Percentiles rank a stretch among this genome's conserved stretches.
Evolutionary conservation across 2,113 vertebrate genomes (phyloP).

Genomic region (Alectura lathami): DNA sequence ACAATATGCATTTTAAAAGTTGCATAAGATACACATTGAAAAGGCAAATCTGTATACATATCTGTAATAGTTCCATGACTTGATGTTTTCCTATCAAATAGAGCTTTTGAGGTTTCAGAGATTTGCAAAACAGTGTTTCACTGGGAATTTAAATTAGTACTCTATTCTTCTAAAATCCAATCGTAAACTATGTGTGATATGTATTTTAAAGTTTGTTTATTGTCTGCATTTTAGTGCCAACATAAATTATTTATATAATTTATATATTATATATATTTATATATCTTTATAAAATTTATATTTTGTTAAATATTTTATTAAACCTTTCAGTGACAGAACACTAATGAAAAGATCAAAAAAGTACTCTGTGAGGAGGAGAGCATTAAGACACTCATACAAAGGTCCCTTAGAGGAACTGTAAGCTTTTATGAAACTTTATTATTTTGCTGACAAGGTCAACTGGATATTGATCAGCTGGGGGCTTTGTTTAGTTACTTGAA

Average conservation of each 20-base stretch:
- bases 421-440: slow-evolving; percentile 77
- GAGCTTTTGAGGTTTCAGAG: neutral
- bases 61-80: neutral
- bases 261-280: neutral
- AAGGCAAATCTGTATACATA: neutral
- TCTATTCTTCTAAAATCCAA: neutral
- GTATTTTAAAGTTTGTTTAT: neutral
- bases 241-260: neutral
- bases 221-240: neutral
- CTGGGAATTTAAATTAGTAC: neutral
- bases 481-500: slow-evolving; percentile 45
- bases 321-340: slow-evolving; percentile 50
- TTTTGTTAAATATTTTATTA: neutral
- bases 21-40: neutral
- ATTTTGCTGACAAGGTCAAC: slow-evolving; percentile 81
- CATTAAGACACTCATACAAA: slow-evolving; percentile 53
- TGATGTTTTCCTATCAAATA: neutral
- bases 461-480: slow-evolving; percentile 78
- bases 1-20: neutral
- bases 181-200: neutral
- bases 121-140: neutral
- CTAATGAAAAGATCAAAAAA: slow-evolving; percentile 76
- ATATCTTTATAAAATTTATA: neutral
- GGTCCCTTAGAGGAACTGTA: slow-evolving; percentile 74
- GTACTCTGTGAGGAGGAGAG: slow-evolving; percentile 15